Evolutionary conservation across 2,888 invertebrate species (phyloP).

Genomic region (Drosophila antonietae): DNA sequence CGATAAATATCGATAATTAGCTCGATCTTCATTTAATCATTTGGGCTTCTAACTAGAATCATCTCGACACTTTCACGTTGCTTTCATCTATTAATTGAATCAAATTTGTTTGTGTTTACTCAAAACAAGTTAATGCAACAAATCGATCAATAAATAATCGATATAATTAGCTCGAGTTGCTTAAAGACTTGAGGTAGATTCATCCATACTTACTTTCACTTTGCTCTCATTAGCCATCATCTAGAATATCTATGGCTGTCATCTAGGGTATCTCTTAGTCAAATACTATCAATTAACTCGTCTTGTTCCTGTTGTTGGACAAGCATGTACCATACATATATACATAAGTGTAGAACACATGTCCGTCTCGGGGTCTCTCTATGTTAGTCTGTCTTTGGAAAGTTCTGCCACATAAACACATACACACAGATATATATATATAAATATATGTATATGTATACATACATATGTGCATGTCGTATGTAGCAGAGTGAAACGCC

Average conservation of each 20-base stretch:
- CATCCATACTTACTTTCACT: too few relatives aligned
- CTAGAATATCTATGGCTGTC: neutral
- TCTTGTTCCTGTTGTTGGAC: constrained; percentile 38
- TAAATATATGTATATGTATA: neutral
- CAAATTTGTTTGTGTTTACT: too few relatives aligned
- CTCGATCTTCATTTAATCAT: neutral
- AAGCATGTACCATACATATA: constrained; percentile 43
- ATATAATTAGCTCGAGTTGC: too few relatives aligned
- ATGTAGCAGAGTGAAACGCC: constrained; percentile 57
- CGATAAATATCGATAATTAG: neutral
- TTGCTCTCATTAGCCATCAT: too few relatives aligned
- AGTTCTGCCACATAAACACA: constrained; percentile 28
- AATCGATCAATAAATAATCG: too few relatives aligned
- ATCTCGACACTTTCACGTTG: neutral
- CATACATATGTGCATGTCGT: constrained; percentile 12
- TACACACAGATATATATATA: neutral
- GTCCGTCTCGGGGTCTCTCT: constrained; percentile 25
- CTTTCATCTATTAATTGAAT: too few relatives aligned
- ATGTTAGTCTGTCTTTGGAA: constrained; percentile 35
- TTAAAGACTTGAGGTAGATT: too few relatives aligned
- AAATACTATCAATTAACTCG: neutral
- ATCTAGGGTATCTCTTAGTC: neutral
- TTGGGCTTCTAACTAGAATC: neutral
- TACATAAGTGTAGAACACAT: constrained; percentile 20
- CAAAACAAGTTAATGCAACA: too few relatives aligned